These are phyloP conservation scores for Diadophis punctatus DNA, from an alignment of 2,113 vertebrate genomes.

Conservation along the genomic window DNA sequence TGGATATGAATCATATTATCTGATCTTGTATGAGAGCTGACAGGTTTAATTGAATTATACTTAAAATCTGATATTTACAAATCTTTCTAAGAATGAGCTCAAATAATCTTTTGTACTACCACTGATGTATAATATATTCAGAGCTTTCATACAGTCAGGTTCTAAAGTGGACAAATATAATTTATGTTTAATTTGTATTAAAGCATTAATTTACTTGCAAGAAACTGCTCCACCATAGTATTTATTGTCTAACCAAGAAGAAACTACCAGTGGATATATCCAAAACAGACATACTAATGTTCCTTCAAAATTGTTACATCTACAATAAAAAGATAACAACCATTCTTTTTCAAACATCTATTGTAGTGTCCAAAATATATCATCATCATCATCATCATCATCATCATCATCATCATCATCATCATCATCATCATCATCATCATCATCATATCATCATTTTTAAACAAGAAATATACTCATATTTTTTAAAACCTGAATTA, in stretches of 20 bases:
- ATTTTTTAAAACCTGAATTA: background rate
- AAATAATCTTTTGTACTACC: background rate
- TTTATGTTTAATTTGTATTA: background rate
- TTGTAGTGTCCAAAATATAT: background rate
- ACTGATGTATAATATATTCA: background rate
- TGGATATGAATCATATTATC: background rate
- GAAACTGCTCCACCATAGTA: background rate
- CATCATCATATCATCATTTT: background rate
- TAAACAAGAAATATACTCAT: background rate
- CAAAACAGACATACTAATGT: background rate
- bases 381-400: background rate
- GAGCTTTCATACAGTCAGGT: background rate
- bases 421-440: background rate
- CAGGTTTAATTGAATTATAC: background rate
- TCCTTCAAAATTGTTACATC: background rate
- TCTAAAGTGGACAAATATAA: background rate
- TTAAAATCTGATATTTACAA: background rate
- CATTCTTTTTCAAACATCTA: background rate
- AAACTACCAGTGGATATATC: background rate
- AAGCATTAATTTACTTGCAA: background rate
- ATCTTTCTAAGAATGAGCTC: background rate
- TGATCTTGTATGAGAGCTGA: background rate
- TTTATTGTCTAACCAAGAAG: background rate
- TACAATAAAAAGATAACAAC: background rate
- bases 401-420: background rate